Conservation (phyloP, 2,888 invertebrate species). For the Thysanoteuthis rhombus region DNA sequence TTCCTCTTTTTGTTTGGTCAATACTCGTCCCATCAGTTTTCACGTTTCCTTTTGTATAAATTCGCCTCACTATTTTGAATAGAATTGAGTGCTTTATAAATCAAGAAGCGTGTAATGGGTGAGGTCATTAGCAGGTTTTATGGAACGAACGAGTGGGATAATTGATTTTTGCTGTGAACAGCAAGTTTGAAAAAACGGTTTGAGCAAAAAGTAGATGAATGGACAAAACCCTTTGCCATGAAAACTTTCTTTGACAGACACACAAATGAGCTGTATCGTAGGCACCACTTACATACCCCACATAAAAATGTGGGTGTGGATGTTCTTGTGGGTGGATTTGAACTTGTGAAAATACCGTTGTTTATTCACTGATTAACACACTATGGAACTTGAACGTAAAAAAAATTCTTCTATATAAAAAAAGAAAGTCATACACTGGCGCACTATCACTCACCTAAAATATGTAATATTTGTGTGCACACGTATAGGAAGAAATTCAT, state of each 20-base stretch:
- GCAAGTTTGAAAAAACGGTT: background rate
- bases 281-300: too few species aligned
- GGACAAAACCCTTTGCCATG: background rate
- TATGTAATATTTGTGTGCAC: too few species aligned
- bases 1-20: background rate
- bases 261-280: background rate
- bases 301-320: too few species aligned
- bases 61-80: background rate
- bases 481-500: too few species aligned
- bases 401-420: too few species aligned
- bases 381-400: too few species aligned
- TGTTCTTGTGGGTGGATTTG: too few species aligned
- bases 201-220: background rate
- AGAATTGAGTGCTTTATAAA: background rate
- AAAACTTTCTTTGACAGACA: background rate
- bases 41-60: background rate
- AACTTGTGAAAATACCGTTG: too few species aligned
- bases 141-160: background rate
- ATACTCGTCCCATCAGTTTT: background rate
- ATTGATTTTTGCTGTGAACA: background rate
- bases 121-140: conserved; percentile 12
- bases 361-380: too few species aligned
- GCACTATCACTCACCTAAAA: too few species aligned
- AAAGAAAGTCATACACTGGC: too few species aligned
- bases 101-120: background rate